Conservation (phyloP, 2,113 vertebrate genomes). For the Charadrius vociferus region DNA sequence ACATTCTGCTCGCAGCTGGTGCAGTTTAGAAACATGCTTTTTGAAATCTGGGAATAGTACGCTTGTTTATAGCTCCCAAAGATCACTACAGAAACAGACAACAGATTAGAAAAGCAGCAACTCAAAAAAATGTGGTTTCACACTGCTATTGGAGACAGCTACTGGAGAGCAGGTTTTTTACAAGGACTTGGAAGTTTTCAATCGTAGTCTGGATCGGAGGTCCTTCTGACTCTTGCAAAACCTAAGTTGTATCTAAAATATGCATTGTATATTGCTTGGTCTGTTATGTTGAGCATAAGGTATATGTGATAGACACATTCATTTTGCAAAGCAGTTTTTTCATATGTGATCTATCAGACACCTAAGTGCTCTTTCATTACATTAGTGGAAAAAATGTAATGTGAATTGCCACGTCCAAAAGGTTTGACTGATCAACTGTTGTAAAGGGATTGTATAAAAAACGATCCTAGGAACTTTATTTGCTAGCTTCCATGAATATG, state of each 20-base stretch:
- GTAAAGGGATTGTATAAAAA: background rate
- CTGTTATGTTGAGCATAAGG: background rate
- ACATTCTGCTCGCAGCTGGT: background rate
- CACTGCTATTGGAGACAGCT: background rate
- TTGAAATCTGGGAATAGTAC: background rate
- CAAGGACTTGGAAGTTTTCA: background rate
- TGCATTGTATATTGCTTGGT: background rate
- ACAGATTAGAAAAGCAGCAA: background rate
- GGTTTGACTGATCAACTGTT: background rate
- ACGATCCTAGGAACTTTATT: background rate
- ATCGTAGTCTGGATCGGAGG: background rate
- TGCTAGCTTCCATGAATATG: rapidly evolving
- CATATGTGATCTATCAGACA: background rate
- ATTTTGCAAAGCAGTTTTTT: background rate
- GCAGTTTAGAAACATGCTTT: background rate
- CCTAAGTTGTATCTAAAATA: background rate
- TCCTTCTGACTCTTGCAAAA: background rate
- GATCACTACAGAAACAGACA: background rate
- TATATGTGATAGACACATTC: background rate
- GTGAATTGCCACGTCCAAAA: background rate
- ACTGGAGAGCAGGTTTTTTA: background rate
- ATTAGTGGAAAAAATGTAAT: background rate
- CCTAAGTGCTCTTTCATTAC: background rate
- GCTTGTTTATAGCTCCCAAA: background rate
- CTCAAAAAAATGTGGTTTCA: background rate